Evolutionary conservation across 2,113 vertebrate genomes (phyloP).

Genomic region (Clarias batrachus): DNA sequence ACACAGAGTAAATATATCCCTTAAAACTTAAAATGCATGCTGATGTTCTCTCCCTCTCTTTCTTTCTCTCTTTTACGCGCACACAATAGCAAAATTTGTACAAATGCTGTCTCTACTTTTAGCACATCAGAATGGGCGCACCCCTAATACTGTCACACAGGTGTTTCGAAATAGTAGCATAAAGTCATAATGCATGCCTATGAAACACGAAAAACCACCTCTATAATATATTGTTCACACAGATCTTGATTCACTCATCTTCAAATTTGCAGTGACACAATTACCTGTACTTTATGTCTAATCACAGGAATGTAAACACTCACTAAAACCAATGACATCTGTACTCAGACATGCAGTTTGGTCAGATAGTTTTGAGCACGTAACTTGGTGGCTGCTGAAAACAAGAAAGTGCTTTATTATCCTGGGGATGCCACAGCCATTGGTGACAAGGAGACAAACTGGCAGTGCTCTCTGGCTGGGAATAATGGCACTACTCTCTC

Average conservation of each 20-base stretch:
- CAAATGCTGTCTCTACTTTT: no score
- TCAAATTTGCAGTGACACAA: no score
- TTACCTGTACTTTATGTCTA: background rate
- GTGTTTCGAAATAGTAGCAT: no score
- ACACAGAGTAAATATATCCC: conserved; percentile 60
- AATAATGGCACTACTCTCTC: background rate
- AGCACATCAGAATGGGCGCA: no score
- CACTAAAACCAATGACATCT: background rate
- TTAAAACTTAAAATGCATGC: conserved; percentile 56
- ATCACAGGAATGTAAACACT: background rate
- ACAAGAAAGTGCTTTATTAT: background rate
- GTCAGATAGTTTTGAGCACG: background rate
- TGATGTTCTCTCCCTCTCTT: background rate
- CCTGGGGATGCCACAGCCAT: background rate
- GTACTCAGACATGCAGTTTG: background rate
- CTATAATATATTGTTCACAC: no score
- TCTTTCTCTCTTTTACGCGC: background rate
- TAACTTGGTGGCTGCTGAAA: background rate
- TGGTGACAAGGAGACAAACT: background rate
- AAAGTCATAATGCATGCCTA: no score
- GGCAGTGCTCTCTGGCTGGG: background rate
- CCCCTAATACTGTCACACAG: no score
- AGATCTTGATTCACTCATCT: no score
- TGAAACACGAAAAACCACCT: no score
- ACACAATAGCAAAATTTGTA: background rate